Evolutionary conservation across 2,797 vertebrate genomes (phyloP).

Genomic region (Syngnathus acus): DNA sequence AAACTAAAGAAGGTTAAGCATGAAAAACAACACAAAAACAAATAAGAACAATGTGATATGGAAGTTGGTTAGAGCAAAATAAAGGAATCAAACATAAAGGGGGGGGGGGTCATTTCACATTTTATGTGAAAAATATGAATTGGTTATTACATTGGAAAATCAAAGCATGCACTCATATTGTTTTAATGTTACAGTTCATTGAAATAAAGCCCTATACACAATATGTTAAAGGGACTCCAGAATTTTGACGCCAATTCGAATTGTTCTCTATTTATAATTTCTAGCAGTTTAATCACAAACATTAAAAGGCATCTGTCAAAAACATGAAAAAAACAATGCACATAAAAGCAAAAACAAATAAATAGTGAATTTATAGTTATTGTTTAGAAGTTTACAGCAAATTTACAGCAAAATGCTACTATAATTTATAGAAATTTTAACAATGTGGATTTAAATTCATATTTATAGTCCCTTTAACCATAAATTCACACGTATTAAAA

Average conservation of each 20-base stretch:
- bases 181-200: conserved; percentile 68
- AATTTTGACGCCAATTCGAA: conserved; percentile 87
- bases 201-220: conserved; percentile 82
- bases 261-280: conserved; percentile 91
- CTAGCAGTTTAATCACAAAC: conserved; percentile 82
- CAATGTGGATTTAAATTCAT: conserved; percentile 90
- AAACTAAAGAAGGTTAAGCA: conserved; percentile 3
- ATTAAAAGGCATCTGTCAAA: conserved; percentile 71
- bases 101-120: conserved; percentile 57
- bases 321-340: conserved; percentile 52
- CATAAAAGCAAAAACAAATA: conserved; percentile 55
- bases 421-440: conserved; percentile 89
- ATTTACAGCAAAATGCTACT: conserved; percentile 79
- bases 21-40: conserved; percentile 2
- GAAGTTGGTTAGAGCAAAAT: conserved; percentile 36
- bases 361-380: conserved; percentile 81
- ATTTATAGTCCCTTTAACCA: conserved; percentile 99
- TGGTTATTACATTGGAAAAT: conserved; percentile 74
- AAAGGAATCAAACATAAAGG: conserved; percentile 43
- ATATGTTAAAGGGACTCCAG: conserved; percentile 99
- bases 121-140: conserved; percentile 59
- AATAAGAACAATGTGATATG: conserved; percentile 18
- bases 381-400: conserved; percentile 87
- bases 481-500: conserved; percentile 93
- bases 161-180: conserved; percentile 94